Evolutionary conservation across 2,113 vertebrate genomes (phyloP).

Genomic region (Nanorana parkeri): DNA sequence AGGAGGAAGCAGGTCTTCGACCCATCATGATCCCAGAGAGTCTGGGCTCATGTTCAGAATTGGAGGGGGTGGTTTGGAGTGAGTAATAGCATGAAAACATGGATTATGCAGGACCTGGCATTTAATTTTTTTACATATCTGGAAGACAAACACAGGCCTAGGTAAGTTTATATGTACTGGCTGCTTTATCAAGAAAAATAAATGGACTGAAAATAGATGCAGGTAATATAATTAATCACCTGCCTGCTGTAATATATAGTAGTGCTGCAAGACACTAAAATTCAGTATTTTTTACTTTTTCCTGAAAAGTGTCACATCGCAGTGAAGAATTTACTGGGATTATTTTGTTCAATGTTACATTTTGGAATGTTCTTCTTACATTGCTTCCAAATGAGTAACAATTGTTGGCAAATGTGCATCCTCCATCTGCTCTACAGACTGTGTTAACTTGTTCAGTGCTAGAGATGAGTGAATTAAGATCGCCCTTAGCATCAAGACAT

Average conservation of each 20-base stretch:
- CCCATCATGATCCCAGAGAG: too few relatives aligned
- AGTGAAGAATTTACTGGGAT: slow-evolving; percentile 38
- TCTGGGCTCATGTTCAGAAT: too few relatives aligned
- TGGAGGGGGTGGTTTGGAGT: too few relatives aligned
- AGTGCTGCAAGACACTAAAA: neutral
- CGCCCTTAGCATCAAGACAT: neutral
- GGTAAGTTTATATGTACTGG: too few relatives aligned
- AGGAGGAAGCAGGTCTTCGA: too few relatives aligned
- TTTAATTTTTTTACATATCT: too few relatives aligned
- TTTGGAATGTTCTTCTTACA: slow-evolving; percentile 51
- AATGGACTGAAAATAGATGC: too few relatives aligned
- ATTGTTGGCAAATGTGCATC: slow-evolving; percentile 48
- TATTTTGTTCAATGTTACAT: slow-evolving; percentile 44
- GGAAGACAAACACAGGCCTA: too few relatives aligned
- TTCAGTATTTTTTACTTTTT: slow-evolving; percentile 9
- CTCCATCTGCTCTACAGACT: slow-evolving; percentile 53
- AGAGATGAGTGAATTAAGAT: neutral
- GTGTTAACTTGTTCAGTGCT: slow-evolving; percentile 49
- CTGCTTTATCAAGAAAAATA: too few relatives aligned
- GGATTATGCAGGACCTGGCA: too few relatives aligned
- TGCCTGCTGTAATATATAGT: neutral
- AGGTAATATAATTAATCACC: too few relatives aligned
- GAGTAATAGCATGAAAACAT: too few relatives aligned
- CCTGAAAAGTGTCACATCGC: slow-evolving; percentile 36
- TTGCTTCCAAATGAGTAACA: slow-evolving; percentile 58